These are phyloP conservation scores for Hemiprocne comata DNA, from an alignment of 2,113 vertebrate species.

Conservation along the genomic window DNA sequence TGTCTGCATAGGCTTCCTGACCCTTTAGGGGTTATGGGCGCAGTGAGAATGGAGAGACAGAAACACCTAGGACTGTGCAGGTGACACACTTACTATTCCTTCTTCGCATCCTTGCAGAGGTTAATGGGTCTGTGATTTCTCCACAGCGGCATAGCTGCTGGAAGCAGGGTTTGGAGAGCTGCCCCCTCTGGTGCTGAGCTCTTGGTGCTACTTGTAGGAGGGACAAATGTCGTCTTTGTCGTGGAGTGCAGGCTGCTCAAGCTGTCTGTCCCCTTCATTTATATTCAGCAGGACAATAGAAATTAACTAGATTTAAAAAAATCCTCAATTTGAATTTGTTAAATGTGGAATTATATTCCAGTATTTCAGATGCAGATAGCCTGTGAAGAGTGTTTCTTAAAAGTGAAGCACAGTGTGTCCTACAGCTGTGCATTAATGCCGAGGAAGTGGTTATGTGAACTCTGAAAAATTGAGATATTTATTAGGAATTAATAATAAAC, in stretches of 20 bases:
- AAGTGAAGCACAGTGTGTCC: not conserved
- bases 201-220: not conserved
- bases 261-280: not conserved
- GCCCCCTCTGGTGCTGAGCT: not conserved
- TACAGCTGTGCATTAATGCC: not conserved
- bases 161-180: not conserved
- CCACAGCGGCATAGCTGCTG: not conserved
- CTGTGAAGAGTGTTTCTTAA: not conserved
- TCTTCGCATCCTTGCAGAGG: not conserved
- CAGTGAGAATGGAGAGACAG: not conserved
- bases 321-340: not conserved
- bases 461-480: too few relatives aligned
- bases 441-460: not conserved
- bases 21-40: not conserved
- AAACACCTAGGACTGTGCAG: not conserved
- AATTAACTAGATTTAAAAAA: not conserved
- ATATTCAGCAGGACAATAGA: not conserved
- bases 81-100: not conserved
- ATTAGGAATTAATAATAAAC: too few relatives aligned
- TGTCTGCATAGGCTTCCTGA: not conserved
- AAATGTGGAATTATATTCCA: not conserved
- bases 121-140: too few relatives aligned
- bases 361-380: not conserved
- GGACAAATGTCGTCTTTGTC: not conserved
- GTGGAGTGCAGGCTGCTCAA: not conserved